Percentiles rank a stretch among this genome's conserved stretches.
phyloP scores from a whole-genome alignment of 2,113 vertebrate species.

The Zingel zingel region DNA sequence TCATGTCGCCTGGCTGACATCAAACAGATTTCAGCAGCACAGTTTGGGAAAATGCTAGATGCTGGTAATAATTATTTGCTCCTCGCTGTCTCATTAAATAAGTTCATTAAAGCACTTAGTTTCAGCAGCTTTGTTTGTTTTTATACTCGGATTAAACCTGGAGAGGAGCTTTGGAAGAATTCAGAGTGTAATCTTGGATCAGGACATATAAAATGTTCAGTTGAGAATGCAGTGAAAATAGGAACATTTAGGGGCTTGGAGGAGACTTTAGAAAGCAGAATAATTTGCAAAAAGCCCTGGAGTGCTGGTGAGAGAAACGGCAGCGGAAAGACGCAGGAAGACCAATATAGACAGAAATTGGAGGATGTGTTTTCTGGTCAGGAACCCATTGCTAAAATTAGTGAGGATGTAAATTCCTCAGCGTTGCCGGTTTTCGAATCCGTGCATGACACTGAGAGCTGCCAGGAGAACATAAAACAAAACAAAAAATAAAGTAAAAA shows the following conservation, averaged over 20 bases:
- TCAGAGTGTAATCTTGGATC: slow-evolving; percentile 53
- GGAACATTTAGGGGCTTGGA: slow-evolving; percentile 56
- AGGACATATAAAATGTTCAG: slow-evolving; percentile 19
- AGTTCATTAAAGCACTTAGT: slow-evolving; percentile 37
- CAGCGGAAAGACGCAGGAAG: slow-evolving; percentile 73
- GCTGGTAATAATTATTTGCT: slow-evolving; percentile 63
- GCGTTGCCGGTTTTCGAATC: slow-evolving; percentile 72
- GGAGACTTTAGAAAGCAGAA: slow-evolving; percentile 38
- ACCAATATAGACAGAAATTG: slow-evolving; percentile 86
- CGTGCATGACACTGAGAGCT: slow-evolving; percentile 68
- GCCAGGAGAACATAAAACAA: slow-evolving; percentile 67
- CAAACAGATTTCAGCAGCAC: slow-evolving; percentile 65
- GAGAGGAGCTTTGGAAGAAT: slow-evolving; percentile 48
- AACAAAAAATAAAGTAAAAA: slow-evolving; percentile 56
- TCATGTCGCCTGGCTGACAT: slow-evolving; percentile 55
- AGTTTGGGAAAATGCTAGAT: slow-evolving; percentile 27
- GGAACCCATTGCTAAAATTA: slow-evolving; percentile 87
- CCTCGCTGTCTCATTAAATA: slow-evolving; percentile 43
- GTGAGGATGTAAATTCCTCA: slow-evolving; percentile 85
- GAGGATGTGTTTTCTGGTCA: slow-evolving; percentile 87
- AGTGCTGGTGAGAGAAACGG: slow-evolving; percentile 60
- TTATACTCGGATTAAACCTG: slow-evolving; percentile 39
- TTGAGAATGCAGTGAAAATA: slow-evolving; percentile 44
- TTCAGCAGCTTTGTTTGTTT: slow-evolving; percentile 55
- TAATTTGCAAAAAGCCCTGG: slow-evolving; percentile 47